Evolutionary conservation across 2,113 vertebrate species (phyloP).

Genomic region (Pampusana beccarii): DNA sequence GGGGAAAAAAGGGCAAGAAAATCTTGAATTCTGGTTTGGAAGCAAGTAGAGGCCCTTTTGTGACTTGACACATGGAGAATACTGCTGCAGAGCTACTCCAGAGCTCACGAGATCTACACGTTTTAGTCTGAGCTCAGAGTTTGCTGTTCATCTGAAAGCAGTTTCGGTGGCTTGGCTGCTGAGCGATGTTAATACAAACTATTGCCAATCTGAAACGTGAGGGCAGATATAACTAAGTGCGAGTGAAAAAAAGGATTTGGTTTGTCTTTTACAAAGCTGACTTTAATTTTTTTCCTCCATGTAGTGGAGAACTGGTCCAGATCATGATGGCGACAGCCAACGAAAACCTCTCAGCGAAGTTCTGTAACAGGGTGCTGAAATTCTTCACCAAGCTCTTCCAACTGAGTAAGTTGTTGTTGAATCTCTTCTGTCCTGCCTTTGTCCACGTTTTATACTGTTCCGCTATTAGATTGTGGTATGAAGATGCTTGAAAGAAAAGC

Average conservation of each 20-base stretch:
- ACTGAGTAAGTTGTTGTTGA: slow-evolving; percentile 86
- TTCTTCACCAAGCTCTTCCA: slow-evolving; percentile 99
- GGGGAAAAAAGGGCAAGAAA: neutral
- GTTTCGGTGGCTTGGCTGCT: neutral
- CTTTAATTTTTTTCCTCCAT: neutral
- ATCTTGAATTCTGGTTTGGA: neutral
- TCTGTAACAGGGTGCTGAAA: slow-evolving; percentile 96
- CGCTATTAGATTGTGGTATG: neutral
- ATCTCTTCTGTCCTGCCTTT: slow-evolving; percentile 35
- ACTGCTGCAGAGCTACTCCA: neutral
- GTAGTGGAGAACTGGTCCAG: slow-evolving; percentile 94
- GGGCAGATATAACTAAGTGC: neutral
- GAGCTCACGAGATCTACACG: neutral
- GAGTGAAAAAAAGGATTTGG: neutral
- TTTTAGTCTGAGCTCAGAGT: neutral
- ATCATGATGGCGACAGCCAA: slow-evolving; percentile 99
- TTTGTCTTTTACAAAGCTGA: slow-evolving; percentile 23
- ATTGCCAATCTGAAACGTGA: accelerated
- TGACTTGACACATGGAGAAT: neutral
- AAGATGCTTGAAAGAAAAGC: slow-evolving; percentile 5
- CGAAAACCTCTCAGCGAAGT: slow-evolving; percentile 94
- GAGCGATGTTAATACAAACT: neutral
- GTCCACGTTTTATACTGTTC: neutral
- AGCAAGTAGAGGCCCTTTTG: neutral
- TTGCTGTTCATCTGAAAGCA: neutral